Conservation (phyloP, 2,888 invertebrate species). For the Pomacea canaliculata region DNA sequence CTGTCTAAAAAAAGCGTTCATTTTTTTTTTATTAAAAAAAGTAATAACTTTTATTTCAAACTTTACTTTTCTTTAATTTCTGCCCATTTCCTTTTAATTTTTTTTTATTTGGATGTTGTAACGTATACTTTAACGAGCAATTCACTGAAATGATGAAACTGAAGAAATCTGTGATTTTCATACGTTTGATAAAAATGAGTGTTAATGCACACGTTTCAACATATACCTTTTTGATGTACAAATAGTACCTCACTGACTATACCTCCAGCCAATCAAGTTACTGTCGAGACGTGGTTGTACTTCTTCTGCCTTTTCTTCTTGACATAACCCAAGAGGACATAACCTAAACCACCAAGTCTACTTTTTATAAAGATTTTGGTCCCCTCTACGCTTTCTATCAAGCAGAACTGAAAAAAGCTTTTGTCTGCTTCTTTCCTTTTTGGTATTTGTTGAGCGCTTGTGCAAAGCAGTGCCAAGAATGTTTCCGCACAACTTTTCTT, state of each 20-base stretch:
- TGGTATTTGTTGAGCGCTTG: too few relatives aligned
- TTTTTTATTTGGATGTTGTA: conserved; percentile 2
- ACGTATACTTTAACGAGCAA: not conserved
- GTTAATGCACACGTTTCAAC: not conserved
- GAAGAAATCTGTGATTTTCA: conserved; percentile 23
- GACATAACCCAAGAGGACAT: too few relatives aligned
- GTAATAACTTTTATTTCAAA: not conserved
- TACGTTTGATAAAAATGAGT: conserved; percentile 8
- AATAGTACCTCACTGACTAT: conserved; percentile 21
- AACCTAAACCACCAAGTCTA: too few relatives aligned
- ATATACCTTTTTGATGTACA: conserved; percentile 4
- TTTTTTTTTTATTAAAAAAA: not conserved
- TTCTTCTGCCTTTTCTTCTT: too few relatives aligned
- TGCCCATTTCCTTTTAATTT: not conserved
- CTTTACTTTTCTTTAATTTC: not conserved
- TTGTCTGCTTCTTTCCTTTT: too few relatives aligned
- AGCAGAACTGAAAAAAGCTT: too few relatives aligned
- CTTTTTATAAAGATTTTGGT: too few relatives aligned
- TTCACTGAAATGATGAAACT: not conserved
- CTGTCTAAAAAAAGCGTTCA: not conserved
- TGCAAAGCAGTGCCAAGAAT: too few relatives aligned
- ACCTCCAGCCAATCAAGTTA: conserved; percentile 7
- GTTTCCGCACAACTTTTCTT: too few relatives aligned
- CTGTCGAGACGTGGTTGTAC: too few relatives aligned
- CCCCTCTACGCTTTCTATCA: too few relatives aligned